Evolutionary conservation across 2,888 invertebrate genomes (phyloP).

Genomic region (Leucoma salicis): DNA sequence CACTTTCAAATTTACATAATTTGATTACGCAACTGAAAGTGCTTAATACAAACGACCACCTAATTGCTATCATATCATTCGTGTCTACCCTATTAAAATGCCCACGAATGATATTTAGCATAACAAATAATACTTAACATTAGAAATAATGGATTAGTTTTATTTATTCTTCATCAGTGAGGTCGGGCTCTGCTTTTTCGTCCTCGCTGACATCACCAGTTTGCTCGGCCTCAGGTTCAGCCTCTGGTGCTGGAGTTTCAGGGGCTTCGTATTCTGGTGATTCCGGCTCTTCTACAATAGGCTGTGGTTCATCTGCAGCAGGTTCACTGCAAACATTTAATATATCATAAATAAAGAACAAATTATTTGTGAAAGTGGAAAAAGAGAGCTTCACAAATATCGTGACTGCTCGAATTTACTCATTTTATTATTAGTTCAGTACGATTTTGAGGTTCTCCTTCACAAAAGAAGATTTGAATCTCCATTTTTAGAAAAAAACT

Average conservation of each 20-base stretch:
- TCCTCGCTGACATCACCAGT: constrained; percentile 68
- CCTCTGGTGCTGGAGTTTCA: constrained; percentile 50
- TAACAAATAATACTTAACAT: constrained; percentile 49
- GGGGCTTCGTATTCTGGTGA: constrained; percentile 59
- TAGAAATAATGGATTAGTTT: constrained; percentile 22
- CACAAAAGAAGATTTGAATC: too few relatives aligned
- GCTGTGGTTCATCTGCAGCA: constrained; percentile 60
- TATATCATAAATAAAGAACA: too few relatives aligned
- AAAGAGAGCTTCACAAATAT: too few relatives aligned
- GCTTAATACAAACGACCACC: constrained; percentile 38
- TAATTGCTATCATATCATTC: constrained; percentile 58
- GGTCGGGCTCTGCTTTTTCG: constrained; percentile 75
- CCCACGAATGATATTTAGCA: constrained; percentile 60
- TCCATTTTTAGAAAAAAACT: too few relatives aligned
- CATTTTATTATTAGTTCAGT: too few relatives aligned
- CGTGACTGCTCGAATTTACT: too few relatives aligned
- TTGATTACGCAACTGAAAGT: constrained; percentile 66
- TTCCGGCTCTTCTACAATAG: constrained; percentile 75
- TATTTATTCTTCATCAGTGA: constrained; percentile 77
- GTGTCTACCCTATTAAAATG: constrained; percentile 45
- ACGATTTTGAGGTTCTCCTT: too few relatives aligned
- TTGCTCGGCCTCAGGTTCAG: constrained; percentile 50
- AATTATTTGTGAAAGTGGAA: too few relatives aligned
- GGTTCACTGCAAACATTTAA: constrained; percentile 54
- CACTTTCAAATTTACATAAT: constrained; percentile 63